These are phyloP conservation scores for Mionectes macconnelli DNA, from an alignment of 2,113 vertebrate species.

Conservation along the genomic window DNA sequence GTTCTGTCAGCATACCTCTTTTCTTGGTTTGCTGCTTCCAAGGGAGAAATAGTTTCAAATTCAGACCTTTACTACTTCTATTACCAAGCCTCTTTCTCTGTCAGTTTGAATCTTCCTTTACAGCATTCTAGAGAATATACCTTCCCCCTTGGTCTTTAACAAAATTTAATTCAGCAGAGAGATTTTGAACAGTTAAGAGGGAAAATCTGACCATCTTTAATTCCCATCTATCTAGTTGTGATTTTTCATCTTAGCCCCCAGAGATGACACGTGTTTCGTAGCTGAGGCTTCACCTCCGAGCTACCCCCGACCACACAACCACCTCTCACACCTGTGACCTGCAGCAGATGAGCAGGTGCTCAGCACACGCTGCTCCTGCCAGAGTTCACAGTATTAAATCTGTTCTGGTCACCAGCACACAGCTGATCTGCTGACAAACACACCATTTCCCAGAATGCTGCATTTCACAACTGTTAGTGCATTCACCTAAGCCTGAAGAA, in stretches of 20 bases:
- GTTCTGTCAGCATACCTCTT: background rate
- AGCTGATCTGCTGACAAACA: background rate
- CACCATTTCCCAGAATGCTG: background rate
- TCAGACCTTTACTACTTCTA: background rate
- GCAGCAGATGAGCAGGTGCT: background rate
- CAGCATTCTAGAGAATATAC: background rate
- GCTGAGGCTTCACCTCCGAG: background rate
- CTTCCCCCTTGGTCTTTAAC: background rate
- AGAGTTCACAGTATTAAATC: background rate
- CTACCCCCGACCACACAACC: background rate
- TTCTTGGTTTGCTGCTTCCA: background rate
- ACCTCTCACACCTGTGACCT: background rate
- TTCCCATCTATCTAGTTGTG: no score
- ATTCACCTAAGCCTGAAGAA: background rate
- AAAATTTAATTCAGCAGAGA: background rate
- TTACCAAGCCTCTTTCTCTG: background rate
- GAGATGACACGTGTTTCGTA: accelerated
- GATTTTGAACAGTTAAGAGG: background rate
- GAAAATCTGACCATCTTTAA: background rate
- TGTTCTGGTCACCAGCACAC: background rate
- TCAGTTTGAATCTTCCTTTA: background rate
- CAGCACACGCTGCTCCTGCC: background rate
- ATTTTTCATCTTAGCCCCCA: background rate
- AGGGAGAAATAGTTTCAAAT: background rate
- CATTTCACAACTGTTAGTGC: background rate